Evolutionary conservation across 2,888 invertebrate species (phyloP).

Genomic region (Ophioninae sp.): DNA sequence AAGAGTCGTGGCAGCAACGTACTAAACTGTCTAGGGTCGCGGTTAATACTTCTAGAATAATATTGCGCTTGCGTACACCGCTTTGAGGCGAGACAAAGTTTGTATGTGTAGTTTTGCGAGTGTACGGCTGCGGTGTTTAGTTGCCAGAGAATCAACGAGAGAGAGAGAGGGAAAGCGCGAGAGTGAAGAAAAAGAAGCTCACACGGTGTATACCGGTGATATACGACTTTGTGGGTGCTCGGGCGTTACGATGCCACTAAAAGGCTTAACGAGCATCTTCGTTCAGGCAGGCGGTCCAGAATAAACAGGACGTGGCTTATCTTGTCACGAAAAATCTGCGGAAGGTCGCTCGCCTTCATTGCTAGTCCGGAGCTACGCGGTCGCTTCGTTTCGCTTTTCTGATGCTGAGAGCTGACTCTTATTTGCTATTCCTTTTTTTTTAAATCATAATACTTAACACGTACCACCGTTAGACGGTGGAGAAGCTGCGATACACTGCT

Average conservation of each 20-base stretch:
- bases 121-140: constrained; percentile 18
- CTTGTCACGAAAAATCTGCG: constrained; percentile 80
- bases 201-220: constrained; percentile 71
- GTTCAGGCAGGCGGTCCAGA: constrained; percentile 74
- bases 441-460: constrained; percentile 69
- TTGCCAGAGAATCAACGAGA: constrained; percentile 1
- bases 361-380: constrained; percentile 57
- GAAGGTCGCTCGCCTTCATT: constrained; percentile 69
- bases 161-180: constrained; percentile 1
- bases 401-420: constrained; percentile 65
- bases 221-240: constrained; percentile 77
- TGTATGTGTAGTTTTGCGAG: constrained; percentile 26
- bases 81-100: constrained; percentile 28
- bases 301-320: constrained; percentile 81
- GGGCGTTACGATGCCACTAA: constrained; percentile 78
- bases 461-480: constrained; percentile 61
- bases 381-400: constrained; percentile 58
- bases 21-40: constrained; percentile 11
- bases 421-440: constrained; percentile 55
- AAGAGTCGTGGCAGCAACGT: neutral
- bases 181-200: constrained; percentile 27
- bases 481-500: constrained; percentile 46
- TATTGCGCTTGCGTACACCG: constrained; percentile 20
- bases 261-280: constrained; percentile 81
- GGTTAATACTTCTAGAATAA: constrained; percentile 40